Evolutionary conservation across 2,113 vertebrate genomes (phyloP).

Genomic region (Numenius arquata): DNA sequence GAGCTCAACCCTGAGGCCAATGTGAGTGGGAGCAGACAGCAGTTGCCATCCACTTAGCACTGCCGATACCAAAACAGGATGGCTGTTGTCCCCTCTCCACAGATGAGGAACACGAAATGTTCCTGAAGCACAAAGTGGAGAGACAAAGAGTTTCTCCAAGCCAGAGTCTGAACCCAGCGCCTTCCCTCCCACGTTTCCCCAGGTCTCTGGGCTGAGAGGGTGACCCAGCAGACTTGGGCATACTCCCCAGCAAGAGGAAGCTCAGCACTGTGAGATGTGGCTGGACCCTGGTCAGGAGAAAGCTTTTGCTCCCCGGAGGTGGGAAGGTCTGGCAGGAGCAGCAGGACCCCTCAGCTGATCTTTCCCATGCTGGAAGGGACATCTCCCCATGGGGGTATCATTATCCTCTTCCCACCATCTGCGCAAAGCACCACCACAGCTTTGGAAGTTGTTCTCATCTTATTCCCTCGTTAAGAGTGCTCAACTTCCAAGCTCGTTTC

Average conservation of each 20-base stretch:
- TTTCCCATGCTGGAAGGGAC: fast-evolving
- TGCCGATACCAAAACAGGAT: background rate
- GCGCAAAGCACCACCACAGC: background rate
- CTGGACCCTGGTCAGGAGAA: background rate
- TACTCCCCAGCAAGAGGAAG: background rate
- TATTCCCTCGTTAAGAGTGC: background rate
- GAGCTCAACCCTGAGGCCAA: background rate
- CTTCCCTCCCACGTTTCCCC: background rate
- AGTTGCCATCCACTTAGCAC: background rate
- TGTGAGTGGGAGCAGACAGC: background rate
- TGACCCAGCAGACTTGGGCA: background rate
- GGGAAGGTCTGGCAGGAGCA: background rate
- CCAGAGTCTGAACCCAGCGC: background rate
- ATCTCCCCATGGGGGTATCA: fast-evolving
- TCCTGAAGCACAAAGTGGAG: background rate
- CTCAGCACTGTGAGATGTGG: background rate
- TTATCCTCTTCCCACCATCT: background rate
- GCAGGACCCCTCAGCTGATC: background rate
- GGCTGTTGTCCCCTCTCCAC: background rate
- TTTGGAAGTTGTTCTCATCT: background rate
- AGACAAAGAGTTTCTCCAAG: background rate
- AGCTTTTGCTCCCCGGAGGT: background rate
- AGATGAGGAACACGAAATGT: background rate
- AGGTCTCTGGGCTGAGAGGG: background rate
- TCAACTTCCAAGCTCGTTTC: background rate